Percentiles rank a stretch among this genome's conserved stretches.
Evolutionary conservation across 2,797 vertebrate species (phyloP).

Genomic region (Limosa lapponica): DNA sequence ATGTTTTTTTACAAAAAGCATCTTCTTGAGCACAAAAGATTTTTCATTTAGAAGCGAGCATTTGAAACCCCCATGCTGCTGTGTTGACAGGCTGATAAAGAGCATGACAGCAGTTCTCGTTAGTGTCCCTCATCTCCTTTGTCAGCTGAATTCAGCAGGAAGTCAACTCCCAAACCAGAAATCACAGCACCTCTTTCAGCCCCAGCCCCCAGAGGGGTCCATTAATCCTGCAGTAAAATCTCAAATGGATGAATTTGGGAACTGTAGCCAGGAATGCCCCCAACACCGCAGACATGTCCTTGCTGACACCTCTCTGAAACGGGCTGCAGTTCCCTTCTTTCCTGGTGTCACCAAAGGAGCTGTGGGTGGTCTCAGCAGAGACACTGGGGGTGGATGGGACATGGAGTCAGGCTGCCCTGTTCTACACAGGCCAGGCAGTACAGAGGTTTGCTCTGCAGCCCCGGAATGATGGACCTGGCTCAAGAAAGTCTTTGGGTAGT

Average conservation of each 20-base stretch:
- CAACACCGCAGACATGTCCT: rapidly evolving
- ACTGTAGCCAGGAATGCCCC: not conserved
- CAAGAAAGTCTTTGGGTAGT: not conserved
- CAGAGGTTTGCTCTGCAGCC: not conserved
- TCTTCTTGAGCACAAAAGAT: not conserved
- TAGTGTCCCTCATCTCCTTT: not conserved
- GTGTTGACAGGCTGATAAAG: conserved; percentile 13
- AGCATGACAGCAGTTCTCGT: not conserved
- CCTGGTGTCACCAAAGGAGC: not conserved
- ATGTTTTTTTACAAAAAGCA: not conserved
- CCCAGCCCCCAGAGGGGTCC: not conserved
- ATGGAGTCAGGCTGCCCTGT: not conserved
- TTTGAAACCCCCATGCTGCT: conserved; percentile 27
- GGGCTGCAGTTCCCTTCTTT: not conserved
- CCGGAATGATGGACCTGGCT: not conserved
- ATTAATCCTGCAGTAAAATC: not conserved
- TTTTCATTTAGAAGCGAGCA: not conserved
- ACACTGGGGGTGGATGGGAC: not conserved
- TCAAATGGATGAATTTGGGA: not conserved
- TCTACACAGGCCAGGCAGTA: not conserved
- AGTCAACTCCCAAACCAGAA: not conserved
- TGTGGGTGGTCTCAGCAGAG: not conserved
- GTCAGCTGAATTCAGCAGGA: not conserved
- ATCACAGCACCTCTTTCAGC: not conserved
- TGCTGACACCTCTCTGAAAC: not conserved